These are phyloP conservation scores for Drosophila maculinotata DNA, from an alignment of 2,888 invertebrate species.

Conservation along the genomic window DNA sequence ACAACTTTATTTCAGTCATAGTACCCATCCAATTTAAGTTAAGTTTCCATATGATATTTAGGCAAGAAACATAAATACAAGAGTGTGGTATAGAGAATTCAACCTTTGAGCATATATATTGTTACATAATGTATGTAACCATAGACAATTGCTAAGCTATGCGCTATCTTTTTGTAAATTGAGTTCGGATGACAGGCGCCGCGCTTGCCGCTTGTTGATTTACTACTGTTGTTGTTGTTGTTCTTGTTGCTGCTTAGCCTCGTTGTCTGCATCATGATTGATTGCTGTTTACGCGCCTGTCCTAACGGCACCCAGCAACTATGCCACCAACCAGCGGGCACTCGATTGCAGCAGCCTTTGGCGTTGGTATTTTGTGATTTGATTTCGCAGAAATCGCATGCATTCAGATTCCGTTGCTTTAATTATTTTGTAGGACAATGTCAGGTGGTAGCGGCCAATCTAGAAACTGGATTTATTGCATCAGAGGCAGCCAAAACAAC, in stretches of 20 bases:
- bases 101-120: too few relatives aligned
- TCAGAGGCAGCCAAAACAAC: slow-evolving; percentile 2
- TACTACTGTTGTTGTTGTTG: slow-evolving; percentile 17
- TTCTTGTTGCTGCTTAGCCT: slow-evolving; percentile 10
- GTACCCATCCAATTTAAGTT: too few relatives aligned
- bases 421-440: slow-evolving; percentile 51
- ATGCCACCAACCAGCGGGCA: neutral
- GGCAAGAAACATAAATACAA: neutral
- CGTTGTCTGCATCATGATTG: slow-evolving; percentile 56
- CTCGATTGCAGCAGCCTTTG: slow-evolving; percentile 27
- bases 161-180: slow-evolving; percentile 6
- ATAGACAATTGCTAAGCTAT: slow-evolving; percentile 17
- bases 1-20: too few relatives aligned
- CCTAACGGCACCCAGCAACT: slow-evolving; percentile 4
- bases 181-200: slow-evolving; percentile 13
- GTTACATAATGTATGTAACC: slow-evolving; percentile 4
- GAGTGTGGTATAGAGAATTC: too few relatives aligned
- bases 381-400: slow-evolving; percentile 42
- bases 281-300: slow-evolving; percentile 65
- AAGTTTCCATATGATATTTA: too few relatives aligned
- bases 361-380: slow-evolving; percentile 47
- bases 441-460: slow-evolving; percentile 33
- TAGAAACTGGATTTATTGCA: slow-evolving; percentile 46
- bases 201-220: slow-evolving; percentile 26
- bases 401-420: slow-evolving; percentile 38